Base-by-base conservation (phyloP, 2,113 vertebrate species). In the Syngnathus scovelli region DNA sequence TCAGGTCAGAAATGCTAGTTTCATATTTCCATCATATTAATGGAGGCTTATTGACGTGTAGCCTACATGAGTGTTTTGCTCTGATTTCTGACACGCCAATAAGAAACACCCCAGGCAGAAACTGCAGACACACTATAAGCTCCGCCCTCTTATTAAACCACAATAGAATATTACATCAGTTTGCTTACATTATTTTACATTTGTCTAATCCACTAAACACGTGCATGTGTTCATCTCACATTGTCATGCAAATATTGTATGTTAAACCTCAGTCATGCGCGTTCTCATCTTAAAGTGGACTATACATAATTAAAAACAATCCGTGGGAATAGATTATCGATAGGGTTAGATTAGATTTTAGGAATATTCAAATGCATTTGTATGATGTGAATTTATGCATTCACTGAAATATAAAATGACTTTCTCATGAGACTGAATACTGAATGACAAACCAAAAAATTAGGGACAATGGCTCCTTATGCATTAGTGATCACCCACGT, bases 291-390 rank as follows among this genome's bases (percentile, higher is more conserved):
- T 61, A n/a, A n/a, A 51, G 33, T 39, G n/a, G 37, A 63, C 61
- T 64, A 27, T 1, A 27, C 21, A 36, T 36, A 71, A 39, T 49
- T n/a, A 49, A 43, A 33, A 79, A 69, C 51, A 18, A 16, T 49
- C 16, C 62, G 77, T 62, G 75, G 37, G 66, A 77, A 61, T 68
- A 83, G 80, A 87, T 88, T 89, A 89, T 67, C 76, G 63, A 85
- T 86, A 23, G 23, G 23, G 23, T 1, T 33, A 33, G 27, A 33
- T 33, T 33, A 33, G 27, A 33, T 33, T 33, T 33, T 33, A 33
- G 27, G 27, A 33, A 33, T 33, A 87, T 83, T 85, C 74, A 84
- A 79, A 52, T 77, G 66, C 75, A 67, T 77, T 66, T 33, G 27
- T 33, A 33, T 33, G 27, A 33, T 33, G 27, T 33, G 27, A 33